Percentiles rank a stretch among this genome's conserved stretches.
phyloP scores from a whole-genome alignment of 2,888 invertebrate genomes.

The Dinocampus coccinellae region DNA sequence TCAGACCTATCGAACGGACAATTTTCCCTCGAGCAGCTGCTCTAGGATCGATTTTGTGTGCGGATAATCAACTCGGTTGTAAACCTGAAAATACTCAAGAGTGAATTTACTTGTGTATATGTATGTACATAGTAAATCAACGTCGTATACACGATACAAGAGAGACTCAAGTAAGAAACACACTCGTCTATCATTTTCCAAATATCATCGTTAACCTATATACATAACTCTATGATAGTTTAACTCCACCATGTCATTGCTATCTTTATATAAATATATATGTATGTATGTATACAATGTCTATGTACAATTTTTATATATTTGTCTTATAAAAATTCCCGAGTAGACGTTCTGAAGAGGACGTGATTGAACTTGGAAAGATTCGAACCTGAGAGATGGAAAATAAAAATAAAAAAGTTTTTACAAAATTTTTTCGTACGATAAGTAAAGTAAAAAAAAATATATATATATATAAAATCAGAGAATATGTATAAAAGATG shows the following conservation, averaged over 20 bases:
- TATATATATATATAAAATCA: neutral
- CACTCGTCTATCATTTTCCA: neutral
- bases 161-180: neutral
- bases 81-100: neutral
- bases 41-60: slow-evolving; percentile 30
- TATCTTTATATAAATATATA: neutral
- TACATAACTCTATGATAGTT: neutral
- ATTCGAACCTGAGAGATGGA: neutral
- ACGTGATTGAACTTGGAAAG: slow-evolving; percentile 34
- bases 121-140: neutral
- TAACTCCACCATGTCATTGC: neutral
- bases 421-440: neutral
- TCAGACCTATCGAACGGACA: slow-evolving; percentile 29
- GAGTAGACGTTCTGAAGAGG: slow-evolving; percentile 34
- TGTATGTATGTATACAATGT: neutral
- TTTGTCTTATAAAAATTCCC: slow-evolving; percentile 22
- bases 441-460: slow-evolving; percentile 1
- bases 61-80: slow-evolving; percentile 18
- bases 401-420: slow-evolving; percentile 24
- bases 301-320: neutral
- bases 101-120: neutral
- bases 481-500: neutral
- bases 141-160: neutral
- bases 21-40: slow-evolving; percentile 33
- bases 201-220: too few relatives aligned